Percentiles rank a stretch among this genome's conserved stretches.
phyloP scores from a whole-genome alignment of 1,140 invertebrate genomes.

The Aleiodes sp. region DNA sequence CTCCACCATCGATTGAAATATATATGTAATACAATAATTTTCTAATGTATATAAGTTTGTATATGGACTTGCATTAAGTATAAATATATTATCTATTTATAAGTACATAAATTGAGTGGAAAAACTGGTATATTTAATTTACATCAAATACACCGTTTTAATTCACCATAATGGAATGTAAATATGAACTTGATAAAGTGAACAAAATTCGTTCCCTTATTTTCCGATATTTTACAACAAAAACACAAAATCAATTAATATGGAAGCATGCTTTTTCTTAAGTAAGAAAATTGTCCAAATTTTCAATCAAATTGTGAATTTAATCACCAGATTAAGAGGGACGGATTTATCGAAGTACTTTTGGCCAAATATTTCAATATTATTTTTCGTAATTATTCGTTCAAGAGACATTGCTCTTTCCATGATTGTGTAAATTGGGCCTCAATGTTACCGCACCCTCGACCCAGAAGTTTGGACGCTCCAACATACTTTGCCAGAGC shows the following conservation, averaged over 20 bases:
- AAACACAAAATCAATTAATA: background rate
- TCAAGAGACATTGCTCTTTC: constrained; percentile 48
- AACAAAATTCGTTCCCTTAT: background rate
- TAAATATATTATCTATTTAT: constrained; percentile 48
- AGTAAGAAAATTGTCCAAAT: constrained; percentile 55
- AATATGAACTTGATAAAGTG: background rate
- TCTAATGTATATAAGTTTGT: constrained; percentile 23
- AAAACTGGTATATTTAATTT: constrained; percentile 49
- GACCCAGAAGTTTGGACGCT: constrained; percentile 94
- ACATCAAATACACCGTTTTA: constrained; percentile 49
- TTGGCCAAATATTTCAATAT: constrained; percentile 6
- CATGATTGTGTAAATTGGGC: constrained; percentile 76
- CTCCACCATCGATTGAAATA: constrained; percentile 26
- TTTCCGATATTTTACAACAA: background rate
- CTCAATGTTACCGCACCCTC: constrained; percentile 89
- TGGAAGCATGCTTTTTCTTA: constrained; percentile 57
- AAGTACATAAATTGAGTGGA: constrained; percentile 34
- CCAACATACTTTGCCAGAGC: constrained; percentile 94
- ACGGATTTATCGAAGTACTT: constrained; percentile 7
- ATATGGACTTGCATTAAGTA: constrained; percentile 35
- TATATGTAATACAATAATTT: constrained; percentile 3
- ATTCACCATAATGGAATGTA: background rate
- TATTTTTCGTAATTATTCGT: background rate
- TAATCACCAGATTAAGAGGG: background rate
- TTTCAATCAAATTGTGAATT: background rate